Conservation (phyloP, 2,113 vertebrate species). For the Gulo gulo region DNA sequence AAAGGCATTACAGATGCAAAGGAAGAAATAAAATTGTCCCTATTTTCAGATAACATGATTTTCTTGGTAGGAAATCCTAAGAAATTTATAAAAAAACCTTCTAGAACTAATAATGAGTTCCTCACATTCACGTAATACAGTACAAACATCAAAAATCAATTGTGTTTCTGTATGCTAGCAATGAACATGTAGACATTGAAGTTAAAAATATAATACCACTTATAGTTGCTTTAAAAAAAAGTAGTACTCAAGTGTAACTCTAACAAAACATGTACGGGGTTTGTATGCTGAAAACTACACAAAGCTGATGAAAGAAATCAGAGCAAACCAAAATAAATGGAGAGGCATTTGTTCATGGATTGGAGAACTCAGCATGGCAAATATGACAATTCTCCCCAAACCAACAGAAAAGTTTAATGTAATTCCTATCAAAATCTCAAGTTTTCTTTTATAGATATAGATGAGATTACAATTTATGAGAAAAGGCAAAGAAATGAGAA, state of each 20-base stretch:
- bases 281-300: not conserved
- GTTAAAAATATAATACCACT: not conserved
- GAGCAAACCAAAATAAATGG: not conserved
- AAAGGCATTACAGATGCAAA: not conserved
- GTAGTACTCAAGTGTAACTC: not conserved
- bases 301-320: not conserved
- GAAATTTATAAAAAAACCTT: not conserved
- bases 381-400: not conserved
- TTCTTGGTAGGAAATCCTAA: not conserved
- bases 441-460: not conserved
- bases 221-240: not conserved
- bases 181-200: not conserved
- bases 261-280: not conserved
- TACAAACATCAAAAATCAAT: not conserved
- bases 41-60: not conserved
- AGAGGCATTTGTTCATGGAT: not conserved
- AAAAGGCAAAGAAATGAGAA: not conserved
- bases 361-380: not conserved
- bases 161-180: not conserved
- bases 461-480: not conserved
- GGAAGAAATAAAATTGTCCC: not conserved
- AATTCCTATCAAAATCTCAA: not conserved
- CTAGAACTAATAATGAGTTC: not conserved
- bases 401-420: not conserved
- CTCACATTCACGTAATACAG: not conserved